A percentile compares a stretch with the other conserved stretches of the same genome.
Evolutionary conservation across 1,140 invertebrate species (phyloP).

Genomic region (Whitmania pigra): DNA sequence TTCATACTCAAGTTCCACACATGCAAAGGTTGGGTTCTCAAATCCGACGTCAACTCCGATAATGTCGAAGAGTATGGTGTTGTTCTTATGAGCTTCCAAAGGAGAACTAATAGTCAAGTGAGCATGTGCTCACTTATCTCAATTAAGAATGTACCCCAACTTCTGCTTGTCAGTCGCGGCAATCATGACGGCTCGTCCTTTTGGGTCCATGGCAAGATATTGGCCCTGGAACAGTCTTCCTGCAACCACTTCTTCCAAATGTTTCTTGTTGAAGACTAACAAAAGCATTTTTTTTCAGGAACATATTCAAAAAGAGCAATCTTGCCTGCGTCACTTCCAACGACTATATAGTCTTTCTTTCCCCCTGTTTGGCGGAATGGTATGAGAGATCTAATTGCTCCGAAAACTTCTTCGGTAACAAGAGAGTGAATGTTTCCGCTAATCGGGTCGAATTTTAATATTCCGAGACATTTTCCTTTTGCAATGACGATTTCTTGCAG

Average conservation of each 20-base stretch:
- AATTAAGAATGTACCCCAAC: conserved; percentile 92
- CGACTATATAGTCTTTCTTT: conserved; percentile 94
- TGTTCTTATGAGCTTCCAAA: conserved; percentile 97
- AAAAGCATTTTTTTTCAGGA: conserved; percentile 79
- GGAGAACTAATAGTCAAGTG: conserved; percentile 95
- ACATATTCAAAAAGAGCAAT: conserved; percentile 96
- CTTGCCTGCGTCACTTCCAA: conserved; percentile 93
- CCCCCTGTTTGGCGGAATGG: conserved; percentile 90
- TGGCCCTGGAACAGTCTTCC: conserved; percentile 96
- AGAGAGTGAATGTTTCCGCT: conserved; percentile 96
- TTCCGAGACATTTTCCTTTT: conserved; percentile 81
- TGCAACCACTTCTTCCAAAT: conserved; percentile 95
- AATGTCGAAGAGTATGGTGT: conserved; percentile 93
- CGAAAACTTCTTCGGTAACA: conserved; percentile 88
- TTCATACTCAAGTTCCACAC: conserved; percentile 98
- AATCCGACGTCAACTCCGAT: conserved; percentile 98
- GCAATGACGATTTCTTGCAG: conserved; percentile 92
- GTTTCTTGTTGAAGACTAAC: conserved; percentile 95
- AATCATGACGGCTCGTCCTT: conserved; percentile 96
- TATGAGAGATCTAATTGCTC: conserved; percentile 85
- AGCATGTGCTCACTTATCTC: conserved; percentile 91
- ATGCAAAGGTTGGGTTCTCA: conserved; percentile 99
- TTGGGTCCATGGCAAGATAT: conserved; percentile 95
- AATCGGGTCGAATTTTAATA: conserved; percentile 86
- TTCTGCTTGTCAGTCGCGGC: conserved; percentile 99